Conservation (phyloP, 2,797 vertebrate genomes). For the Anabas testudineus region DNA sequence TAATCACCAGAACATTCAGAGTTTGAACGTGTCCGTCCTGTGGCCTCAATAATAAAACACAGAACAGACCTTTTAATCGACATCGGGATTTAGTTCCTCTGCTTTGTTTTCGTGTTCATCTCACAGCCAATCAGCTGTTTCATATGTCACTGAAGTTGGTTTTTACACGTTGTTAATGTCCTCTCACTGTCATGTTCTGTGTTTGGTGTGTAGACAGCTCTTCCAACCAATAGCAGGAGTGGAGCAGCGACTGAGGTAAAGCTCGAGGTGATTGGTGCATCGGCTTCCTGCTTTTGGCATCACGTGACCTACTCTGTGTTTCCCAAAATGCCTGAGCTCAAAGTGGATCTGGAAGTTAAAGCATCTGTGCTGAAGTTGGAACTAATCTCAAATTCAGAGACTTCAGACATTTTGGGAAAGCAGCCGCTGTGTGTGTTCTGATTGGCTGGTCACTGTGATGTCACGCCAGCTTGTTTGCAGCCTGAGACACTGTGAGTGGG, state of each 20-base stretch:
- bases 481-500: slow-evolving; percentile 46
- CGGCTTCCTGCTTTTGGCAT: slow-evolving; percentile 70
- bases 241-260: slow-evolving; percentile 90
- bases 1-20: too few species aligned
- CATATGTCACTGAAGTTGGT: too few species aligned
- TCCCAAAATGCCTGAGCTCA: slow-evolving; percentile 63
- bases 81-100: too few species aligned
- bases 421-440: slow-evolving; percentile 61
- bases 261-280: slow-evolving; percentile 75
- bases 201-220: slow-evolving; percentile 92
- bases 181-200: slow-evolving; percentile 78
- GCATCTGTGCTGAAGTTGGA: not conserved
- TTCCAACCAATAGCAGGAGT: slow-evolving; percentile 89
- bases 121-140: too few species aligned
- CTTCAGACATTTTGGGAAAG: slow-evolving; percentile 69
- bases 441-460: slow-evolving; percentile 68
- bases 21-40: too few species aligned
- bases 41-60: too few species aligned
- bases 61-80: too few species aligned
- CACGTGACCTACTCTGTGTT: slow-evolving; percentile 44
- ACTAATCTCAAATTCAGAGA: not conserved
- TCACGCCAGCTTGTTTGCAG: slow-evolving; percentile 41
- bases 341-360: slow-evolving; percentile 5
- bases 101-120: too few species aligned
- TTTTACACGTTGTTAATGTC: not conserved